phyloP scores from a whole-genome alignment of 2,888 invertebrate genomes.

The Tipula helvola region DNA sequence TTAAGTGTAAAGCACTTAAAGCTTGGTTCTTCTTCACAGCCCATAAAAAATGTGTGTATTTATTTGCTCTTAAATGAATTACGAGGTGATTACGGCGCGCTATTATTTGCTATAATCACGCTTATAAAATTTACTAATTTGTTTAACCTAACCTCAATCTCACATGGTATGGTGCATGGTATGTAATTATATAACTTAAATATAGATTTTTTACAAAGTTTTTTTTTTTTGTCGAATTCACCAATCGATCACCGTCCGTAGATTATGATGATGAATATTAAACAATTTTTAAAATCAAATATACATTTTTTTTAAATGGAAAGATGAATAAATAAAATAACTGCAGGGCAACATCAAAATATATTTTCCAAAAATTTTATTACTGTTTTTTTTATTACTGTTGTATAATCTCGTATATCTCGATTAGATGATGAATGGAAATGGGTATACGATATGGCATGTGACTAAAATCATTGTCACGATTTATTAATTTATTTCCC shows the following conservation, averaged over 20 bases:
- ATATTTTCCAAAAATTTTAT: not conserved
- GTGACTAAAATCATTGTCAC: not conserved
- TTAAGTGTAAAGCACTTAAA: not conserved
- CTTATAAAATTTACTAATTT: not conserved
- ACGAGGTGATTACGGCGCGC: not conserved
- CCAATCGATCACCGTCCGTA: not conserved
- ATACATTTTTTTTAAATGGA: not conserved
- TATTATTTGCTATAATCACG: not conserved
- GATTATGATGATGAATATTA: not conserved
- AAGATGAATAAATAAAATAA: not conserved
- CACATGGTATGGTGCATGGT: not conserved
- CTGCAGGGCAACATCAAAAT: not conserved
- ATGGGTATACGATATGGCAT: not conserved
- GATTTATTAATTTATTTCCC: not conserved
- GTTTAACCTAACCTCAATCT: not conserved
- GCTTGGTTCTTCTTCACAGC: not conserved
- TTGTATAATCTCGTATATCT: not conserved
- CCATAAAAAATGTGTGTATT: not conserved
- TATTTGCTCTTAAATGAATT: not conserved
- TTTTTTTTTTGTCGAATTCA: not conserved
- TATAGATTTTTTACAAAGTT: not conserved
- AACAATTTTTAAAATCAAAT: not conserved
- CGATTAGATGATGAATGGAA: not conserved
- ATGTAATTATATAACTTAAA: not conserved
- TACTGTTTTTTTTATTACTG: no score